Evolutionary conservation across 2,113 vertebrate species (phyloP), one percentile per base, ranked within the genome.

Genomic region (Xiphophorus maculatus): DNA sequence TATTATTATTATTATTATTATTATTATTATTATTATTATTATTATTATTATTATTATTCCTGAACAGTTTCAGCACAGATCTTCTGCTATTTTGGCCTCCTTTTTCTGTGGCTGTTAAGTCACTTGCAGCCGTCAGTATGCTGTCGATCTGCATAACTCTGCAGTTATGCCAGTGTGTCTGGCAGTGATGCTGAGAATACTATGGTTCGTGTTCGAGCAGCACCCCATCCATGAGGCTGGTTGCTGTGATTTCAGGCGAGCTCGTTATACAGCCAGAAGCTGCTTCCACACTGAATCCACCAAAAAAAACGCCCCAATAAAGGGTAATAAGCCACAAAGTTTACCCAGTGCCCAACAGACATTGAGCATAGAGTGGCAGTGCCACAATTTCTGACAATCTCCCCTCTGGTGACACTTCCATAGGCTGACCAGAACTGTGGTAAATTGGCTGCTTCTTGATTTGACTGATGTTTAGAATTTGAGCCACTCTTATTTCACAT

Each of bases 321-420:
- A 84, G 84, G 80, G 91, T 92, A 94, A 94, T 91, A 90, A 93
- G 89, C 81, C 80, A 65, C 88, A 83, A 76, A 76, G 81, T 79
- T 88, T 88, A 76, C 84, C 79, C 9, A 51, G 76, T 85, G 85
- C 81, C 85, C 85, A 67, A 58, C 84, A 85, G 85, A 85, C 80
- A 78, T 42, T 1, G 37, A 76, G 63, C 67, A 80, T 73, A 75
- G 75, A 83, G 69, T 35, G 63, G 67, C 72, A 80, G 27, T 76
- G 60, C 76, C 37, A 64, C 68, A 76, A 74, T 81, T 74, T 67
- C 77, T 76, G 66, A 88, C 63, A 69, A 75, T 69, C 22, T 63
- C 61, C 19, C 61, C 69, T 51, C 54, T 48, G 1, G 44, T 15
- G 58, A 42, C 3, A n/a, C 48, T 27, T 71, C 68, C 22, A 66